Conservation (phyloP, 2,888 invertebrate species). For the Patella ulyssiponensis region DNA sequence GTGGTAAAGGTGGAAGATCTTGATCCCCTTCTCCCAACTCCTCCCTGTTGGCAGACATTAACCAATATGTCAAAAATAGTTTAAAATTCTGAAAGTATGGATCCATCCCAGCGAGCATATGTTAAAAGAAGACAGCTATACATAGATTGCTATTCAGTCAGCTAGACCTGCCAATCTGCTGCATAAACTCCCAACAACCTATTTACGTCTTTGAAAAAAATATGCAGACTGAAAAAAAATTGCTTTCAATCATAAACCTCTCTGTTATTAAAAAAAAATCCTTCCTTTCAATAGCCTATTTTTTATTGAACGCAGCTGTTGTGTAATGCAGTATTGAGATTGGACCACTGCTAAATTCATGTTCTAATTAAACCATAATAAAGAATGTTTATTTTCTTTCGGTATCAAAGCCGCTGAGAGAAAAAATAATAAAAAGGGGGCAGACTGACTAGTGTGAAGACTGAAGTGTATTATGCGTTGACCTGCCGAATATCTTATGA, state of each 20-base stretch:
- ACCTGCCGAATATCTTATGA: too few species aligned
- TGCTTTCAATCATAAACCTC: slow-evolving; percentile 28
- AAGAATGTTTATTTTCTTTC: slow-evolving; percentile 24
- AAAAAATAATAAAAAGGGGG: slow-evolving; percentile 4
- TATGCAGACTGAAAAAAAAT: slow-evolving; percentile 18
- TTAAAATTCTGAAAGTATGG: slow-evolving; percentile 49
- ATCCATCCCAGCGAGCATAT: slow-evolving; percentile 33
- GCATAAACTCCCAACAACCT: slow-evolving; percentile 16
- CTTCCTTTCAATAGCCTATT: slow-evolving; percentile 26
- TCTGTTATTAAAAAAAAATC: slow-evolving; percentile 25
- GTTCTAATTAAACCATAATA: slow-evolving; percentile 27
- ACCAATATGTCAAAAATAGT: slow-evolving; percentile 46
- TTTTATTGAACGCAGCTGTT: slow-evolving; percentile 15
- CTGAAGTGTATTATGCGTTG: too few species aligned
- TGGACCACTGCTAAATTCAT: slow-evolving; percentile 18
- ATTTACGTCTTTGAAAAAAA: slow-evolving; percentile 20
- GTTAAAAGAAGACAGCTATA: slow-evolving; percentile 10
- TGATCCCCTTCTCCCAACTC: slow-evolving; percentile 38
- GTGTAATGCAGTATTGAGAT: slow-evolving; percentile 2
- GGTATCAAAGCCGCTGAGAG: slow-evolving; percentile 9
- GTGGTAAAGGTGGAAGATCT: slow-evolving; percentile 7
- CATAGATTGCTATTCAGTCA: slow-evolving; percentile 17
- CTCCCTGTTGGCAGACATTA: slow-evolving; percentile 45
- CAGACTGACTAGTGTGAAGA: too few species aligned
- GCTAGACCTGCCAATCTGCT: slow-evolving; percentile 14